phyloP scores from a whole-genome alignment of 35 echinoderm and acorn worm genomes.

The Lytechinus variegatus region DNA sequence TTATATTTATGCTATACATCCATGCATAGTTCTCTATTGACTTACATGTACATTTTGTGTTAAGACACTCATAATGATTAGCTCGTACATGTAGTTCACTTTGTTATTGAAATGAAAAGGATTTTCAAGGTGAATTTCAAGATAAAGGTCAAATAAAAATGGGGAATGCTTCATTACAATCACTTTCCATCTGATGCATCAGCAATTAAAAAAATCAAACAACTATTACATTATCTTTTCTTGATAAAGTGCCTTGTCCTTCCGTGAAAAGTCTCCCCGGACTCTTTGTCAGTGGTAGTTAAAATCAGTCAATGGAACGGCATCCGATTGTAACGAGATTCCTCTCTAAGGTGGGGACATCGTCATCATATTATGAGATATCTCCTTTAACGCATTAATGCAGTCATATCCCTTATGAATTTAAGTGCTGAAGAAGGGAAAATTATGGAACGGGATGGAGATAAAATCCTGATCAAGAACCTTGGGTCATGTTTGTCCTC shows the following conservation, averaged over 20 bases:
- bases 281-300: not conserved
- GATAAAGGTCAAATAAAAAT: not conserved
- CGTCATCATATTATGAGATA: not conserved
- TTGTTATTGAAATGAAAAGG: no score
- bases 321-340: not conserved
- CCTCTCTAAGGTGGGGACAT: not conserved
- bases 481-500: not conserved
- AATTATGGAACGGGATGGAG: not conserved
- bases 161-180: not conserved
- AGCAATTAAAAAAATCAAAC: not conserved
- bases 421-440: conserved; percentile 1
- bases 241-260: not conserved
- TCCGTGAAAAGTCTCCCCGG: not conserved
- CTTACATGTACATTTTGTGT: no score
- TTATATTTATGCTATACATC: no score
- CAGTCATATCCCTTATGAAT: not conserved
- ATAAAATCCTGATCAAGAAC: not conserved
- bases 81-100: no score
- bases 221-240: not conserved
- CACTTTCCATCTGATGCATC: not conserved
- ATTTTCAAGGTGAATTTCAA: not conserved
- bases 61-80: no score
- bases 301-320: not conserved
- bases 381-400: conserved; percentile 18
- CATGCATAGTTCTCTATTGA: no score